phyloP scores from a whole-genome alignment of 2,113 vertebrate species.

The Hippocampus zosterae region DNA sequence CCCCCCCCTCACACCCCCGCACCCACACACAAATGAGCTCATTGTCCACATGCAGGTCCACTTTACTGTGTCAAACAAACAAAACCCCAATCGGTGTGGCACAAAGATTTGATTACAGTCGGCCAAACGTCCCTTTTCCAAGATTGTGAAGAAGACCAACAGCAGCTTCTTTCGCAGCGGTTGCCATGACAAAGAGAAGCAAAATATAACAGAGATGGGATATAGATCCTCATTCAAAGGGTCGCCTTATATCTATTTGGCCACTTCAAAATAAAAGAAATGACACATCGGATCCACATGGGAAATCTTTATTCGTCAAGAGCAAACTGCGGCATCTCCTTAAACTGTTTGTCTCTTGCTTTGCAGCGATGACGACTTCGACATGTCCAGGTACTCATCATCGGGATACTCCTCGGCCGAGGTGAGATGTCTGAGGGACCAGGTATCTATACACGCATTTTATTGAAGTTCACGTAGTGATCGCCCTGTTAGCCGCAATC shows the following conservation, averaged over 20 bases:
- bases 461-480: conserved; percentile 44
- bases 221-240: neutral
- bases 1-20: no score
- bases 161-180: no score
- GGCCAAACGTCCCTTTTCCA: no score
- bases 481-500: conserved; percentile 19
- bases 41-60: no score
- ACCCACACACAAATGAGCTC: no score
- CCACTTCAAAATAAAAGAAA: neutral
- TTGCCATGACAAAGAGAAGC: no score
- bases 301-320: neutral
- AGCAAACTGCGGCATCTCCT: neutral
- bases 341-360: conserved; percentile 16
- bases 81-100: no score
- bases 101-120: no score
- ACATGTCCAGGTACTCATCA: conserved; percentile 98
- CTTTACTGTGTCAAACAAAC: no score
- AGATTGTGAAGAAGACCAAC: no score
- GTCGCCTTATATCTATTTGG: neutral
- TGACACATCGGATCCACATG: neutral
- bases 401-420: conserved; percentile 99
- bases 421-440: conserved; percentile 87
- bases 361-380: conserved; percentile 95
- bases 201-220: neutral
- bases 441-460: conserved; percentile 69